Conservation (phyloP, 2,113 vertebrate species). For the Oncorhynchus mykiss region DNA sequence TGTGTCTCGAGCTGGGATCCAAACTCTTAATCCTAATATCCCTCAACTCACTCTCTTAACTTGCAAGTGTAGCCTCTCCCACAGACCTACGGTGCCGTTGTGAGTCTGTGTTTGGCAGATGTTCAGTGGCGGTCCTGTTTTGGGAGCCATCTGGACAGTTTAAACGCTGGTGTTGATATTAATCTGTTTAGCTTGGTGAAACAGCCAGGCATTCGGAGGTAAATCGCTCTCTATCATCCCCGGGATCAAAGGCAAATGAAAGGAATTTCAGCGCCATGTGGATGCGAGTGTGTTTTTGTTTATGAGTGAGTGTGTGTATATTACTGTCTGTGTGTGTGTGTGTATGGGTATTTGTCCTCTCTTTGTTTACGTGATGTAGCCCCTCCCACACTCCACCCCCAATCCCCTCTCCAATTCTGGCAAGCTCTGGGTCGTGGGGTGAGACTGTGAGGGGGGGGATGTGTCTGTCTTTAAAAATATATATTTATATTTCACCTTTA, state of each 20-base stretch:
- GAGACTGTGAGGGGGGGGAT: neutral
- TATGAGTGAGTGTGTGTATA: slow-evolving; percentile 14
- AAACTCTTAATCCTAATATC: slow-evolving; percentile 69
- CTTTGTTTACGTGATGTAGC: neutral
- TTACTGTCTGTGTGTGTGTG: slow-evolving; percentile 26
- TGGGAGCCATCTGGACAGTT: slow-evolving; percentile 72
- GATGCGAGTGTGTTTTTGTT: slow-evolving; percentile 20
- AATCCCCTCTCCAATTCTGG: neutral
- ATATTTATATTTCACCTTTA: too few relatives aligned
- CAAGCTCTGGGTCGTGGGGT: neutral
- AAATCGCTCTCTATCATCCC: slow-evolving; percentile 61
- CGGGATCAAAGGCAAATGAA: slow-evolving; percentile 58
- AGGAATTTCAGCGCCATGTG: slow-evolving; percentile 6
- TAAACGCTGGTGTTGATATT: slow-evolving; percentile 75
- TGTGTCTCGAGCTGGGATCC: slow-evolving; percentile 33
- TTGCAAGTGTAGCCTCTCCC: slow-evolving; percentile 52
- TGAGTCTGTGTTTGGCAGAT: slow-evolving; percentile 45
- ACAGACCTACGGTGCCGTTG: slow-evolving; percentile 50
- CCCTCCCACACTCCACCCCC: neutral
- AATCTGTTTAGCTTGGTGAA: slow-evolving; percentile 71
- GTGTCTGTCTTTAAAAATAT: neutral
- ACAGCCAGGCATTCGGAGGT: slow-evolving; percentile 47
- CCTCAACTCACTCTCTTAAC: slow-evolving; percentile 57
- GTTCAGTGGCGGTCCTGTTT: slow-evolving; percentile 47
- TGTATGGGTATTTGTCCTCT: slow-evolving; percentile 1